Evolutionary conservation across 2,888 invertebrate species (phyloP).

Genomic region (Onthophagus sagittarius): DNA sequence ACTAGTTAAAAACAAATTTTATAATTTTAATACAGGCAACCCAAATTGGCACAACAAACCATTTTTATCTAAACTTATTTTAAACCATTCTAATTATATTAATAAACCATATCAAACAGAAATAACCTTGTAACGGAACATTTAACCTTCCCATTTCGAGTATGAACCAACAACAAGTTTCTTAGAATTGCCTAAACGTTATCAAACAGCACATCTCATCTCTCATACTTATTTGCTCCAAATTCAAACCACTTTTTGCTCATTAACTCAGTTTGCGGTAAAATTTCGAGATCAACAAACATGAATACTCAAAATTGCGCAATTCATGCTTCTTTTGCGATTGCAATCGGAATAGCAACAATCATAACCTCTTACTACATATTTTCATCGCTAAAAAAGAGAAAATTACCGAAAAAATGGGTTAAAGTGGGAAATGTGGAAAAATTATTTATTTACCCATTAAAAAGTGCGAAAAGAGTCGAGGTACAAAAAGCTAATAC

Average conservation of each 20-base stretch:
- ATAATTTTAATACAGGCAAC: no score
- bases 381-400: conserved; percentile 14
- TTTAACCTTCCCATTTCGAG: no score
- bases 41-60: no score
- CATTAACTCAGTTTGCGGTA: background rate
- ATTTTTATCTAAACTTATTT: no score
- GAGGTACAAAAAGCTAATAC: conserved; percentile 38
- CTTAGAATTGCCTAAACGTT: no score
- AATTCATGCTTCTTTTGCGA: background rate
- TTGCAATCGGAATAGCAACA: background rate
- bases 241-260: background rate
- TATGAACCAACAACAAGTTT: no score
- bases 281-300: background rate
- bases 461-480: conserved; percentile 44
- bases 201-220: no score
- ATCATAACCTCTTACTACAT: background rate
- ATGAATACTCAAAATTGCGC: background rate
- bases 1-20: no score
- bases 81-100: no score
- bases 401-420: conserved; percentile 39
- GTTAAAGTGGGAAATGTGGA: conserved; percentile 40
- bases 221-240: no score
- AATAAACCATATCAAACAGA: no score
- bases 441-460: conserved; percentile 42
- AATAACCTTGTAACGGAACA: no score